These are phyloP conservation scores for Periophthalmodon schlosseri DNA, from an alignment of 2,113 vertebrate species.

Conservation along the genomic window DNA sequence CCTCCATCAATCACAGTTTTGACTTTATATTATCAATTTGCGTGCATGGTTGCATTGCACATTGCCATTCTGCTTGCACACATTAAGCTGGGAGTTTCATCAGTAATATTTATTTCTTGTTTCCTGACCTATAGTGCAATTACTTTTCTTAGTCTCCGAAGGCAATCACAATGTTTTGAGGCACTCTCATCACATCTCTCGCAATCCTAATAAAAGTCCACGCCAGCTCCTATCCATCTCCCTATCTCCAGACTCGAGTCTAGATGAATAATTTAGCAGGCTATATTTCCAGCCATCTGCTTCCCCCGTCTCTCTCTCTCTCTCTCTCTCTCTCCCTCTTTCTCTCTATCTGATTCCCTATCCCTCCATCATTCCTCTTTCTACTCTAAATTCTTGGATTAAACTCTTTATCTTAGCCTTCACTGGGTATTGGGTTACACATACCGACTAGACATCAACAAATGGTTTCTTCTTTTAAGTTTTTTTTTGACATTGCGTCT, in stretches of 20 bases:
- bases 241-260: constrained; percentile 69
- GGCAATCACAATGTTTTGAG: constrained; percentile 59
- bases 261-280: constrained; percentile 76
- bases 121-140: constrained; percentile 50
- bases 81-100: constrained; percentile 27
- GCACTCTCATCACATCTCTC: constrained; percentile 56
- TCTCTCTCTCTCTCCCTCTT: constrained; percentile 38
- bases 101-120: constrained; percentile 25
- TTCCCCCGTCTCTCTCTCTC: constrained; percentile 38
- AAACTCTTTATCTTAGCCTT: constrained; percentile 16
- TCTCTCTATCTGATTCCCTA: constrained; percentile 19
- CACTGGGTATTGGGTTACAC: background rate
- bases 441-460: background rate
- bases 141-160: constrained; percentile 57
- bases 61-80: constrained; percentile 10
- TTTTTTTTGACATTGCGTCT: background rate
- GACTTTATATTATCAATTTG: background rate
- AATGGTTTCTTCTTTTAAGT: background rate
- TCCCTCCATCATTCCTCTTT: constrained; percentile 41
- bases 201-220: constrained; percentile 65
- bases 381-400: constrained; percentile 30
- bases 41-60: background rate
- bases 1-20: constrained; percentile 1
- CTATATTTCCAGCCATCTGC: constrained; percentile 73
- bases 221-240: constrained; percentile 65